phyloP scores from a whole-genome alignment of 2,113 vertebrate genomes.

The Neoarius graeffei region DNA sequence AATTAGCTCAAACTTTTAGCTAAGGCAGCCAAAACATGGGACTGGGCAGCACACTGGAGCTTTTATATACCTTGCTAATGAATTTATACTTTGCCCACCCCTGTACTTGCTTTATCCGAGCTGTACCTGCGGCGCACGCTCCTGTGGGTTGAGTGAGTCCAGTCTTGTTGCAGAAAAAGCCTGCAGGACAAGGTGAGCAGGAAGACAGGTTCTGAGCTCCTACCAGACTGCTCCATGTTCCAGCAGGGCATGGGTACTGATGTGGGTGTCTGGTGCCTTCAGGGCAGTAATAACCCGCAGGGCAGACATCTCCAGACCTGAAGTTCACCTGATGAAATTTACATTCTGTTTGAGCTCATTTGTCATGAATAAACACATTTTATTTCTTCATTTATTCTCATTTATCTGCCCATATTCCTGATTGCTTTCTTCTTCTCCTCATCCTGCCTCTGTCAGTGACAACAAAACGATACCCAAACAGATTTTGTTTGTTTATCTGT shows the following conservation, averaged over 20 bases:
- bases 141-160: constrained; percentile 76
- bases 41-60: neutral
- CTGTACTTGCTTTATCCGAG: neutral
- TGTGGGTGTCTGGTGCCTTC: constrained; percentile 72
- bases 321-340: constrained; percentile 67
- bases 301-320: constrained; percentile 79
- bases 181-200: constrained; percentile 82
- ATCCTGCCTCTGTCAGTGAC: constrained; percentile 8
- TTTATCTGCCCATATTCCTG: neutral
- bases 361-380: neutral
- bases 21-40: neutral
- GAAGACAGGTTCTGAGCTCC: constrained; percentile 75
- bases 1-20: neutral
- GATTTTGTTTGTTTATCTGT: constrained; percentile 30
- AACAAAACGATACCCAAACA: constrained; percentile 8
- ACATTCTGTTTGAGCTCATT: neutral
- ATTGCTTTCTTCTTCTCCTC: neutral
- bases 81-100: neutral
- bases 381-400: neutral
- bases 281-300: constrained; percentile 79
- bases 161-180: constrained; percentile 77
- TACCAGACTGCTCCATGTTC: constrained; percentile 80
- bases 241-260: constrained; percentile 79
- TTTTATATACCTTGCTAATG: neutral
- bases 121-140: constrained; percentile 71